A percentile compares a stretch with the other conserved stretches of the same genome.
phyloP scores from a whole-genome alignment of 1,140 invertebrate species.

The Frieseomelitta varia region DNA sequence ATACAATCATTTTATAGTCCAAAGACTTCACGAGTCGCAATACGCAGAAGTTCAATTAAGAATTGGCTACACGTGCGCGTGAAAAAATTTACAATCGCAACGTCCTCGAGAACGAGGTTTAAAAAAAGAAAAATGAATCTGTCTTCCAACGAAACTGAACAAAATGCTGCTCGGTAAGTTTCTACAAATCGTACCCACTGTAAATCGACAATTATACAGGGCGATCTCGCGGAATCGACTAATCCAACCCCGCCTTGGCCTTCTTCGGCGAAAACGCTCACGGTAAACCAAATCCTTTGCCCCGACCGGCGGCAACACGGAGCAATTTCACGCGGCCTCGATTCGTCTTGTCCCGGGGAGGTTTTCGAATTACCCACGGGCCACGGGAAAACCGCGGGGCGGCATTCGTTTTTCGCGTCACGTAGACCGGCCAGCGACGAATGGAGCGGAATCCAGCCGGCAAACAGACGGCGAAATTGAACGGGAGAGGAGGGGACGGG shows the following conservation, averaged over 20 bases:
- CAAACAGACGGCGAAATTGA: slow-evolving; percentile 32
- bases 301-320: neutral
- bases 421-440: slow-evolving; percentile 43
- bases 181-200: no score
- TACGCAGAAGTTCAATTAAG: no score
- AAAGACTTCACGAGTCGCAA: no score
- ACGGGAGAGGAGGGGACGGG: no score
- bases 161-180: no score
- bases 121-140: no score
- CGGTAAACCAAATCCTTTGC: neutral
- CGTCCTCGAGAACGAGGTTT: no score
- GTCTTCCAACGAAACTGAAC: no score
- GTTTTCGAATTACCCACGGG: slow-evolving; percentile 27
- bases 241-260: neutral
- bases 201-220: no score
- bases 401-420: slow-evolving; percentile 54
- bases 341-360: slow-evolving; percentile 24
- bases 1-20: no score
- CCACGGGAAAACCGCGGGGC: neutral
- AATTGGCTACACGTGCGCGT: no score
- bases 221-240: neutral
- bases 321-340: slow-evolving; percentile 27
- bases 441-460: slow-evolving; percentile 46
- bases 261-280: neutral
- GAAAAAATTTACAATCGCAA: no score